These are phyloP conservation scores for Cnemophilus loriae DNA, from an alignment of 2,113 vertebrate species.

Conservation along the genomic window DNA sequence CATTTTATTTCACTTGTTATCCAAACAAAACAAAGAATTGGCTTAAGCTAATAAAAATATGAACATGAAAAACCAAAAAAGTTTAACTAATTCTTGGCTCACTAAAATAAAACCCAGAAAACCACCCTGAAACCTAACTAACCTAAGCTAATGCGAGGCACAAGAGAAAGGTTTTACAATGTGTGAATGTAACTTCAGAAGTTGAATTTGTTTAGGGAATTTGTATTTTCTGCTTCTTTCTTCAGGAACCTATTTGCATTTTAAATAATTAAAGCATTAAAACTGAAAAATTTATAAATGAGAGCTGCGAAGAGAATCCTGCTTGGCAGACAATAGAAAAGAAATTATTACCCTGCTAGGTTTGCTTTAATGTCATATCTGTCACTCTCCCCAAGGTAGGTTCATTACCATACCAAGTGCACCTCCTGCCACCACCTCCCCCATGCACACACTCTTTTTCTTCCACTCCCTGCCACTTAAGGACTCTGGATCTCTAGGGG, in stretches of 20 bases:
- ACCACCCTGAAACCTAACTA: background rate
- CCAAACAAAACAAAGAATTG: background rate
- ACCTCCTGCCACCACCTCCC: constrained; percentile 24
- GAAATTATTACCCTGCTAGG: constrained; percentile 64
- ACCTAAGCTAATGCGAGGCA: background rate
- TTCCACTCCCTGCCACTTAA: constrained; percentile 28
- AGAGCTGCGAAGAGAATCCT: constrained; percentile 70
- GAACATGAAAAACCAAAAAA: background rate
- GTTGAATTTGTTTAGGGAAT: constrained; percentile 69
- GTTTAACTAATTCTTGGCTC: background rate
- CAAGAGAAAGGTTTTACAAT: background rate
- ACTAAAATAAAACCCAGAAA: background rate
- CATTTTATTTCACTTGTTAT: background rate
- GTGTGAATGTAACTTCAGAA: constrained; percentile 11
- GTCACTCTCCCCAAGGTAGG: constrained; percentile 72
- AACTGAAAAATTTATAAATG: constrained; percentile 83
- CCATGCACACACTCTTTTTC: constrained; percentile 5
- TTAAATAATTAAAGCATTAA: constrained; percentile 85
- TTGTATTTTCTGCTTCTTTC: constrained; percentile 72
- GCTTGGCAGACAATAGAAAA: constrained; percentile 72
- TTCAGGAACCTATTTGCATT: constrained; percentile 79
- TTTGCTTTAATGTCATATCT: constrained; percentile 68
- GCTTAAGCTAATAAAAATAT: background rate
- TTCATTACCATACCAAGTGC: constrained; percentile 56
- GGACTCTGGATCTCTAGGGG: constrained; percentile 42